A percentile compares a stretch with the other conserved stretches of the same genome.
These are phyloP conservation scores for Tachyglossus aculeatus DNA, from an alignment of 2,797 vertebrate species.

Conservation along the genomic window DNA sequence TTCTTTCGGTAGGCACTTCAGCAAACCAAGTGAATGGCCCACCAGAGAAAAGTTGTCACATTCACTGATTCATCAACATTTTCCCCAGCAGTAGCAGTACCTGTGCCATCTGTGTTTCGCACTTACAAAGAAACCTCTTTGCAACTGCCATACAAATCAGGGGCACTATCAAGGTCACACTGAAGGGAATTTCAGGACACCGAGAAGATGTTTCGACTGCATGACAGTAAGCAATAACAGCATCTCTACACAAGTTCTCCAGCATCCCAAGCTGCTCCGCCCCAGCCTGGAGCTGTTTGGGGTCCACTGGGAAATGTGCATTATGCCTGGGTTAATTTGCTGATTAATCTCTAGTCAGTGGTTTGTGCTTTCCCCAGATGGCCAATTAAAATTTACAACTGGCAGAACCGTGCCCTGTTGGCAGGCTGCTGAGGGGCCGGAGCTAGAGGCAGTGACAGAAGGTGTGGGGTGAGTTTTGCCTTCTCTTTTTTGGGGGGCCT, in stretches of 20 bases:
- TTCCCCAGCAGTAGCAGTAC: constrained; percentile 61
- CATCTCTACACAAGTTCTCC: constrained; percentile 78
- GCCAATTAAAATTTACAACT: constrained; percentile 99
- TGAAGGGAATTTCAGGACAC: constrained; percentile 82
- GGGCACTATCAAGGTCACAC: constrained; percentile 83
- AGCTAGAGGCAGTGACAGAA: constrained; percentile 95
- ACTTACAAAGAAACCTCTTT: constrained; percentile 78
- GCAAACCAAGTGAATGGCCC: constrained; percentile 54
- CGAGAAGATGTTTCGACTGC: constrained; percentile 83
- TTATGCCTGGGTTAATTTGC: constrained; percentile 99
- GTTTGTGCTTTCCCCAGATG: constrained; percentile 99
- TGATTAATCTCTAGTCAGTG: constrained; percentile 99
- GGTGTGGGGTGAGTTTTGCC: constrained; percentile 75
- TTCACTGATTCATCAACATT: constrained; percentile 64
- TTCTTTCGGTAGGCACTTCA: constrained; percentile 32
- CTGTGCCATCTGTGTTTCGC: constrained; percentile 89
- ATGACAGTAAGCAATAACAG: constrained; percentile 68
- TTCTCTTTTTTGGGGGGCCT: constrained; percentile 35
- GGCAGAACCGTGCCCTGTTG: constrained; percentile 91
- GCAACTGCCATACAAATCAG: constrained; percentile 90
- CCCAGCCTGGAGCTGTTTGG: constrained; percentile 84
- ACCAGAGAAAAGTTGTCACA: constrained; percentile 68
- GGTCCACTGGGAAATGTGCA: constrained; percentile 93
- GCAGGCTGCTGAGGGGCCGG: constrained; percentile 91
- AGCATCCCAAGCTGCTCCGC: constrained; percentile 67